Evolutionary conservation across 2,797 vertebrate species (phyloP), one percentile per base, ranked within the genome.

Genomic region (Ispidina lecontei): DNA sequence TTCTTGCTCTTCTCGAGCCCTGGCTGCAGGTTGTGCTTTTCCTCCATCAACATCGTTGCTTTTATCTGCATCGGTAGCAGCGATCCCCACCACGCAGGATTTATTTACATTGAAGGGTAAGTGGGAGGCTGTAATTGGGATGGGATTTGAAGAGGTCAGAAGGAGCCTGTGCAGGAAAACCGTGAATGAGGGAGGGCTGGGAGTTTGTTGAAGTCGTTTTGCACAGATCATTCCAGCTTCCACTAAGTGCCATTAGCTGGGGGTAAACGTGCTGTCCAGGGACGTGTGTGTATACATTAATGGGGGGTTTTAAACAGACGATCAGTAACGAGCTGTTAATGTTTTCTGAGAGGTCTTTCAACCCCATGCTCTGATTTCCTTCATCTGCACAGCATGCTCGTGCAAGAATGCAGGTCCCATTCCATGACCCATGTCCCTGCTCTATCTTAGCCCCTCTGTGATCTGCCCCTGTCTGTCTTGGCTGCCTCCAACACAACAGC

Each of bases 71-170:
- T 81, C 68, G 89, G 93, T 93, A 93, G 93, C 87, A 83, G 92
- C 51, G 5, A 58, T 92, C 69, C 80, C 65, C 69, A 51, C 37
- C 81, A 72, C 0, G 31, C 73, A 65, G 87, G 73, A 77, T 96
- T 96, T 95, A 91, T 96, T 95, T 94, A 95, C 73, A 49, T 4
- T 92, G 81, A 91, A 80, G 84, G 76, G 75, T 77, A 93, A 95
- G 92, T 92, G 89, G 89, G 89, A 95, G 91, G 94, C 92, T 95
- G 84, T 95, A 95, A 93, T 94, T 93, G 91, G 92, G 91, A 81
- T 95, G 93, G 94, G 93, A 95, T 95, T 92, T 94, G 89, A 79
- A 92, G 87, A 94, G 93, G 93, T 94, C 85, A 94, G 94, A 84
- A 89, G 83, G 90, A 92, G 87, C 49, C 80, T 7, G 56, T 75